Evolutionary conservation across 2,797 vertebrate species (phyloP).

Genomic region (Linurgus olivaceus): DNA sequence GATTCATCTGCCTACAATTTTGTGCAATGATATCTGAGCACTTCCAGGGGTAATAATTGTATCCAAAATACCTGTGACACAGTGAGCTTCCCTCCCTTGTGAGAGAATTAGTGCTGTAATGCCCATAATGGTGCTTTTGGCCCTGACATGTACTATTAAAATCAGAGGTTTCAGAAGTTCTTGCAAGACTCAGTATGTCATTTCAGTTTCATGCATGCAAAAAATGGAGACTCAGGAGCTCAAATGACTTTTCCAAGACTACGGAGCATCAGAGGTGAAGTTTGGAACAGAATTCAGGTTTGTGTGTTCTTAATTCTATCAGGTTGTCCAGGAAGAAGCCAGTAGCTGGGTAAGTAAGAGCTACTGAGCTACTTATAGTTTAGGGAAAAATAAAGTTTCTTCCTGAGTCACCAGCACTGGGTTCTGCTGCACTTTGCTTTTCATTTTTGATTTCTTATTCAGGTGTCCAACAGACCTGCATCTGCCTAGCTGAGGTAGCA

Average conservation of each 20-base stretch:
- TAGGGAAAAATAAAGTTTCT: background rate
- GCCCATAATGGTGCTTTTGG: background rate
- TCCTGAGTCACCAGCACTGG: background rate
- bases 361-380: background rate
- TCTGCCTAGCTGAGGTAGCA: background rate
- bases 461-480: background rate
- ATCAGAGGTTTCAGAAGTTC: background rate
- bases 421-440: background rate
- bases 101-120: background rate
- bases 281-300: background rate
- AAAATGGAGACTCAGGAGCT: background rate
- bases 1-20: constrained; percentile 30
- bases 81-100: background rate
- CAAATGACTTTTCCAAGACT: background rate
- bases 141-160: background rate
- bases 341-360: background rate
- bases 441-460: background rate
- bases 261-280: background rate
- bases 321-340: background rate
- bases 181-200: background rate
- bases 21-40: background rate
- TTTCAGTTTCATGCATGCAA: background rate
- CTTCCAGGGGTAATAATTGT: background rate
- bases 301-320: background rate
- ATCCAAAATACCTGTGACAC: background rate